phyloP scores from a whole-genome alignment of 64 coral and sea anemone species.

The Trachythela sp. region DNA sequence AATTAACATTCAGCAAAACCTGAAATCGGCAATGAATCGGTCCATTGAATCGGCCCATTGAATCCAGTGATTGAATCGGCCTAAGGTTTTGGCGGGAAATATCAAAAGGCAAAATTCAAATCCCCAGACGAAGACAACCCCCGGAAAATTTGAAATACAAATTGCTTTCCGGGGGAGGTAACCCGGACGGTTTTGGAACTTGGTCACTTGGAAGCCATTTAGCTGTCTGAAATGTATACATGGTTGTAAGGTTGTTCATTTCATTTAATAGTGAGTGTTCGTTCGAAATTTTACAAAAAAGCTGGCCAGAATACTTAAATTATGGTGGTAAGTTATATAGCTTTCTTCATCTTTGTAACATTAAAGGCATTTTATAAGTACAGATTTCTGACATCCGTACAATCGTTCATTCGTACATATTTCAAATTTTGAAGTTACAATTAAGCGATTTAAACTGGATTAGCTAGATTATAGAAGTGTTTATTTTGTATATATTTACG shows the following conservation, averaged over 20 bases:
- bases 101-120: no score
- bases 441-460: no score
- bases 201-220: no score
- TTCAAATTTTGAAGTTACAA: no score
- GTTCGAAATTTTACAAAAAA: neutral
- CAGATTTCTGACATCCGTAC: neutral
- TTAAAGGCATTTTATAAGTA: neutral
- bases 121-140: neutral
- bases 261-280: neutral
- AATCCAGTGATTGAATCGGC: no score
- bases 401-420: no score
- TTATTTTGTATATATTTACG: neutral
- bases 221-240: no score
- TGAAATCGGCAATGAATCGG: no score
- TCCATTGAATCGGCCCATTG: no score
- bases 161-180: neutral
- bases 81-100: no score
- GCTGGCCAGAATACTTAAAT: neutral
- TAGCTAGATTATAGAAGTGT: neutral
- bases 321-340: neutral
- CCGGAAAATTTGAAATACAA: neutral
- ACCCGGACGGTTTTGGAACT: neutral
- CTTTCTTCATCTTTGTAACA: neutral
- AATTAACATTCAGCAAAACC: no score
- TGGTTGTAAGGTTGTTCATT: neutral